phyloP scores from a whole-genome alignment of 2,113 vertebrate genomes.

The Nibea coibor region DNA sequence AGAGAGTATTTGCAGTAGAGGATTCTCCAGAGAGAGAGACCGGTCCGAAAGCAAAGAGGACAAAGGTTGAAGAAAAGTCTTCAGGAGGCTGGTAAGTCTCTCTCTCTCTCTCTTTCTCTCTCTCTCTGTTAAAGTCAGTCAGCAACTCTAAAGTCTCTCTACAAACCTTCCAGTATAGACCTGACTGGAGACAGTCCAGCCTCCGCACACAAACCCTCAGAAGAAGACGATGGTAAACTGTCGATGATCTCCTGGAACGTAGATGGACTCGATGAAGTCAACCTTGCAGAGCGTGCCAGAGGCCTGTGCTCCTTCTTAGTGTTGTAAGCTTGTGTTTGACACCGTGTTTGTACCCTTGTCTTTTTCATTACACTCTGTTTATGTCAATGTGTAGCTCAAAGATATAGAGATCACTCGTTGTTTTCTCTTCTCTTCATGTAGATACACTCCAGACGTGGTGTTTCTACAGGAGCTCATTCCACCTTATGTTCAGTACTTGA shows the following conservation, averaged over 20 bases:
- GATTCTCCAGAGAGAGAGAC: slow-evolving; percentile 52
- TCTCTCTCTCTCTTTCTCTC: background rate
- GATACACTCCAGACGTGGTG: slow-evolving; percentile 93
- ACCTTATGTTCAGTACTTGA: slow-evolving; percentile 85
- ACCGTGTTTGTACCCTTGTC: no score
- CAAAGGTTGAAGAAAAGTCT: slow-evolving; percentile 50
- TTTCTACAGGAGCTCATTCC: slow-evolving; percentile 95
- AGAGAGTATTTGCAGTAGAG: slow-evolving; percentile 76
- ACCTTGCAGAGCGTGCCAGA: slow-evolving; percentile 87
- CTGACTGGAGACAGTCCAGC: slow-evolving; percentile 86
- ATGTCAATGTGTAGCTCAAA: background rate
- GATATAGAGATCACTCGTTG: background rate
- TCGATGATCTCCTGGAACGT: slow-evolving; percentile 94
- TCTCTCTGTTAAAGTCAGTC: background rate
- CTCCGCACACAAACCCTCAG: slow-evolving; percentile 52
- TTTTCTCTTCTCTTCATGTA: slow-evolving; percentile 69
- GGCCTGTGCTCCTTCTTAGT: slow-evolving; percentile 90
- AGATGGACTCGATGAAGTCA: slow-evolving; percentile 90
- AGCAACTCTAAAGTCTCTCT: background rate
- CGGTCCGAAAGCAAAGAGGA: slow-evolving; percentile 58
- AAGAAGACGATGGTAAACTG: slow-evolving; percentile 82
- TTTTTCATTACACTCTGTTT: background rate
- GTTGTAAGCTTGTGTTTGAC: slow-evolving; percentile 83
- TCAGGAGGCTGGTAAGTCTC: slow-evolving; percentile 54
- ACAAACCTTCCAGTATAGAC: slow-evolving; percentile 87